A percentile compares a stretch with the other conserved stretches of the same genome.
Conservation (phyloP, 2,888 invertebrate genomes). For the Oligia latruncula region DNA sequence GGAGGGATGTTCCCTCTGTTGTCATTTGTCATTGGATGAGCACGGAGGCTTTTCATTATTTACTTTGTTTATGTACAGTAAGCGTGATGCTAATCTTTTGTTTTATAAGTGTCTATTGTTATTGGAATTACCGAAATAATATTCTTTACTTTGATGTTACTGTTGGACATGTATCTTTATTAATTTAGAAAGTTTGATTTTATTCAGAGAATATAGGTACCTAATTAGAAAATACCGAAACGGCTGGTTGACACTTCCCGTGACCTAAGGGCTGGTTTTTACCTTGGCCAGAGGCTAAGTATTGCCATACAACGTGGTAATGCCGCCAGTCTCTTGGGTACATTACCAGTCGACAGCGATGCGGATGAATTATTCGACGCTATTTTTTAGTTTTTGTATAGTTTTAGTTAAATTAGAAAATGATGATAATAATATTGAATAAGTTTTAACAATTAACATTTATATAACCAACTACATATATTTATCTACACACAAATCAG, state of each 20-base stretch:
- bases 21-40: slow-evolving; percentile 89
- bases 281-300: no score
- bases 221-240: neutral
- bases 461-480: neutral
- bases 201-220: neutral
- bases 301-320: no score
- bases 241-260: no score
- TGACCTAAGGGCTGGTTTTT: no score
- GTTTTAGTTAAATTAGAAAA: neutral
- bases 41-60: slow-evolving; percentile 85
- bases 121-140: neutral
- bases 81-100: slow-evolving; percentile 53
- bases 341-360: no score
- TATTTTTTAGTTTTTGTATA: no score
- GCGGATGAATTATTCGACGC: no score
- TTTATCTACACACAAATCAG: neutral
- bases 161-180: neutral
- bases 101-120: slow-evolving; percentile 37
- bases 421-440: neutral
- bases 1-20: slow-evolving; percentile 88
- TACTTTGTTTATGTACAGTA: slow-evolving; percentile 79
- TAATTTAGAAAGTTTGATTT: neutral
- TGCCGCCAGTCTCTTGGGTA: no score
- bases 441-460: neutral
- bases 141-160: neutral